phyloP scores from a whole-genome alignment of 2,888 invertebrate species.

The Hirudinaria manillensis region DNA sequence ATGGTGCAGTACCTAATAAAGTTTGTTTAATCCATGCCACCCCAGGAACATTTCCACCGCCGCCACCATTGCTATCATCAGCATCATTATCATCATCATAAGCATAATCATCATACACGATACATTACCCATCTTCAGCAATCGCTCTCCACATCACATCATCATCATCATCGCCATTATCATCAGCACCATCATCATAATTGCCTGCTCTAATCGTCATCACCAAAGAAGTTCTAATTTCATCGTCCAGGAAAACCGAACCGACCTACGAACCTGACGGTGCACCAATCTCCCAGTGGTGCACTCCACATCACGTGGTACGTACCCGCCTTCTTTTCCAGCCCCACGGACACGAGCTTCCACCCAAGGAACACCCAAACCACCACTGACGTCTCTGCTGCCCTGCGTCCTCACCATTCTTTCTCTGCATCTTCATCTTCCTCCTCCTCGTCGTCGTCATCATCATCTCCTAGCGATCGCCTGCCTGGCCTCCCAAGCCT shows the following conservation, averaged over 20 bases:
- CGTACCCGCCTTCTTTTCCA: conserved; percentile 12
- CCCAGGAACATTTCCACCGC: neutral
- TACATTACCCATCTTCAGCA: neutral
- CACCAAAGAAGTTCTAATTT: neutral
- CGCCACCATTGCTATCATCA: conserved; percentile 7
- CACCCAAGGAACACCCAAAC: neutral
- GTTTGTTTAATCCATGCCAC: too few relatives aligned
- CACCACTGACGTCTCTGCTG: neutral
- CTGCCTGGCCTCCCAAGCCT: neutral
- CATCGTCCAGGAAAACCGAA: neutral
- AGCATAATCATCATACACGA: conserved; percentile 9
- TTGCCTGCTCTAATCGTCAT: neutral
- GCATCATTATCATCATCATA: conserved; percentile 5
- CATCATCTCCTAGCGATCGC: neutral
- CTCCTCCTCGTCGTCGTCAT: neutral
- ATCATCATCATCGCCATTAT: neutral
- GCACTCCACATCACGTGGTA: conserved; percentile 9
- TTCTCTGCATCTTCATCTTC: neutral
- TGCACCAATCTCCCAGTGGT: neutral
- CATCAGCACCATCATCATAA: neutral
- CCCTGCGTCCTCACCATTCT: too few relatives aligned
- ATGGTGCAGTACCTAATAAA: too few relatives aligned
- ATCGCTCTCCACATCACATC: neutral
- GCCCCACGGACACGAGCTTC: neutral
- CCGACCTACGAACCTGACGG: neutral